These are phyloP conservation scores for Argopecten irradians DNA, from an alignment of 1,140 invertebrate genomes.

Conservation along the genomic window DNA sequence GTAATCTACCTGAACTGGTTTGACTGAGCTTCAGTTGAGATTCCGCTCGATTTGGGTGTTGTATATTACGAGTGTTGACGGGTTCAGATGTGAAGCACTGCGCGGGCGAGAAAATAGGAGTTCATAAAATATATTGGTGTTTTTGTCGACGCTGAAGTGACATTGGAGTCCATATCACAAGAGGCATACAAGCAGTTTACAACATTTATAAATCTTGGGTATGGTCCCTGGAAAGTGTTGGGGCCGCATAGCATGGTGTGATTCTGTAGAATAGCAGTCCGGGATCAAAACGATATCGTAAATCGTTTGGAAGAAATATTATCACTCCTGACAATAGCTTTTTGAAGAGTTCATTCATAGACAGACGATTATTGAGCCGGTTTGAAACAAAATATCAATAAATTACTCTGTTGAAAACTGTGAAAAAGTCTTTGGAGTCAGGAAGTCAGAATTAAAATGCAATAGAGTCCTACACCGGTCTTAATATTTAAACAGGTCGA, in stretches of 20 bases:
- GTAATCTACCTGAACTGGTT: background rate
- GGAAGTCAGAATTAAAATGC: conserved; percentile 10
- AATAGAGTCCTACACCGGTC: background rate
- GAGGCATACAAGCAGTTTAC: background rate
- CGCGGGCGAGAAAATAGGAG: conserved; percentile 1
- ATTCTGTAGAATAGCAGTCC: background rate
- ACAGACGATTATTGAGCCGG: background rate
- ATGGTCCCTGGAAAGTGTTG: background rate
- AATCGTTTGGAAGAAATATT: conserved; percentile 22
- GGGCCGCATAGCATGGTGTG: background rate
- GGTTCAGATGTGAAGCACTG: conserved; percentile 8
- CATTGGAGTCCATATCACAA: background rate
- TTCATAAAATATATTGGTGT: conserved; percentile 23
- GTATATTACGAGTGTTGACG: background rate
- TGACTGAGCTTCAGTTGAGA: background rate
- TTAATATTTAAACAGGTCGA: background rate
- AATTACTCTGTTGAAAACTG: background rate
- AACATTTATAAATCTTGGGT: background rate
- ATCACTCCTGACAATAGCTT: background rate
- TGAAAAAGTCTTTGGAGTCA: background rate
- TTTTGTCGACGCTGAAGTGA: background rate
- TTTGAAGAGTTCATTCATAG: conserved; percentile 10
- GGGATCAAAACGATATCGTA: conserved; percentile 21
- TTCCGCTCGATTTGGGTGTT: background rate
- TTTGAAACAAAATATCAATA: background rate